Base-by-base conservation (phyloP, 1,140 invertebrate genomes). In the Bombus sibiricus region DNA sequence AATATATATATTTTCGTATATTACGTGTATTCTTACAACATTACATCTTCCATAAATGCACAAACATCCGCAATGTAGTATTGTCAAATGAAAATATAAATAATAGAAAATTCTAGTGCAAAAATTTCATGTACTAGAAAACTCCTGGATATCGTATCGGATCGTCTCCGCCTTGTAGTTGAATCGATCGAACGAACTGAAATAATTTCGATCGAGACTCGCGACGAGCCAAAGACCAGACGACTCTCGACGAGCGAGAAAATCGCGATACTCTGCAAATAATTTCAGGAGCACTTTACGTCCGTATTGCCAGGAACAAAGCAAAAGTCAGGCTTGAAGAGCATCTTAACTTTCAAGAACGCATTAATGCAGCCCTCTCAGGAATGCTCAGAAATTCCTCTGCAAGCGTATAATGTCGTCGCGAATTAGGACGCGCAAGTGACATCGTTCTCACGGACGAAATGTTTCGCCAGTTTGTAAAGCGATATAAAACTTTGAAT, bases 311-410 rank as follows among this genome's bases (percentile, higher is more conserved):
- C 43, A 34, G 28, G 81, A 68, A 83, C 81, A 83, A 83, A 69
- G 81, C 74, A 77, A 37, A 68, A 83, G 81, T 77, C 81, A 66
- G 72, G 64, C n/a, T 41, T 69, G n/a, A n/a, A 80, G 76, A 72
- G 83, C 76, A 64, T 85, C 77, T 85, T 64, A 85, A 85, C 76
- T 85, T 72, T 85, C 66, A 80, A 85, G 83, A 85, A 85, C 57
- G 69, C 75, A 72, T 85, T 80, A 80, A 79, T 78, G 53, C 83
- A 57, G 43, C 66, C 53, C 68, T 47, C 69, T 71, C 68, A 12
- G 75, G 66, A 62, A 84, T 79, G 82, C 82, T 79, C 74, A 59
- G 75, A 79, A 79, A 85, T 85, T 72, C 75, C 82, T 64, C 66
- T 62, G 77, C 53, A n/a, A 84, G 47, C 47, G 64, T 85, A 73